Evolutionary conservation across 1,140 invertebrate genomes (phyloP), one percentile per base, ranked within the genome.

Genomic region (Bilobella aurantiaca): DNA sequence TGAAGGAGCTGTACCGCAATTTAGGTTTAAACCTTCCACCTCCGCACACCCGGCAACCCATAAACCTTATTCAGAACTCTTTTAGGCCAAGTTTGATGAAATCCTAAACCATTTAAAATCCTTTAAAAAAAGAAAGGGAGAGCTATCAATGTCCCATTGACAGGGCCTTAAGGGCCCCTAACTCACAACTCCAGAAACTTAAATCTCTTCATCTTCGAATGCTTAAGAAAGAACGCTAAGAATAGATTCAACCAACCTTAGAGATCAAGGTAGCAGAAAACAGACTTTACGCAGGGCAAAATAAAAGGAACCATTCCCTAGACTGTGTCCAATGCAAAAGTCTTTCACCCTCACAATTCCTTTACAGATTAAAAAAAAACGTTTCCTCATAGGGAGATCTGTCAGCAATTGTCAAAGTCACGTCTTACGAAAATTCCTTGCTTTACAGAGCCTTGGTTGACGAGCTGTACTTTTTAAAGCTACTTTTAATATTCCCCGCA

Each of bases 321-420:
- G 21, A 53, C 49, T 53, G 49, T 53, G 49, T 53, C 49, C 49
- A 53, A 53, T 23, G 12, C 14, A 53, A 42, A 42, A 42, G 3
- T 53, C 49, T 53, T 53, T 23, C 21, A 14, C 49, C 3, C 21
- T 18, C 3, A 5, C 21, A 5, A 23, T 53, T 53, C 49, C 49
- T 53, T 53, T 23, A 53, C 8, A 53, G 49, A 53, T 53, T 53
- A 14, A 16, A 53, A 53, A 53, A 42, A 42, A 42, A 18, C 18
- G 18, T 42, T 42, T 42, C 34, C 34, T 42, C 18, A 42, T n/a
- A 23, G 49, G 49, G 23, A 23, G 23, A 53, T 53, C 12, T 53
- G 49, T 53, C 49, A 53, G 12, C 49, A 53, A 53, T 53, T 53
- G 49, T 53, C 49, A 53, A 3, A 53, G 49, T 53, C 49, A 53